Evolutionary conservation across 2,888 invertebrate species (phyloP).

Genomic region (Linnaemya tessellans): DNA sequence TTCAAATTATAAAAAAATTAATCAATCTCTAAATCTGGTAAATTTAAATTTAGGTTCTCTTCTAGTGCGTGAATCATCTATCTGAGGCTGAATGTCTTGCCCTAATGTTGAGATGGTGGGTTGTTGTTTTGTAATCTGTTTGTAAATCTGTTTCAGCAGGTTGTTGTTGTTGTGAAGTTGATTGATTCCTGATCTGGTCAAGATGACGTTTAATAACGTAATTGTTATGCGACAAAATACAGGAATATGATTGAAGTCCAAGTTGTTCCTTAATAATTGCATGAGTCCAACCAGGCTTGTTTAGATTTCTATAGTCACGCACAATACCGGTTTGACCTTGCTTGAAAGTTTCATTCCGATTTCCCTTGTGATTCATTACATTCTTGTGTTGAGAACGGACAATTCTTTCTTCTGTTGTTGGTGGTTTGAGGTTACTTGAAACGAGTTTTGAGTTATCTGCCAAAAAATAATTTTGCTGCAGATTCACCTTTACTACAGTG

Average conservation of each 20-base stretch:
- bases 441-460: conserved; percentile 56
- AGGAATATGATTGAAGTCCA: conserved; percentile 42
- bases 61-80: conserved; percentile 34
- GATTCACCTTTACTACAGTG: conserved; percentile 66
- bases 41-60: conserved; percentile 20
- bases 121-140: neutral
- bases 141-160: conserved; percentile 15
- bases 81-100: neutral
- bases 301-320: conserved; percentile 66
- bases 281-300: conserved; percentile 65
- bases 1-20: no score
- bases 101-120: neutral
- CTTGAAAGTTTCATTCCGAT: conserved; percentile 53
- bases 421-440: conserved; percentile 63
- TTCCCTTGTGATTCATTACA: conserved; percentile 56
- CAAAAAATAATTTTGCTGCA: conserved; percentile 67
- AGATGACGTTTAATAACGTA: conserved; percentile 49
- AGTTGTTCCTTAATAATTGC: conserved; percentile 63
- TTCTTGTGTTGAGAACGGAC: conserved; percentile 52
- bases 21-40: no score
- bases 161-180: conserved; percentile 4
- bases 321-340: conserved; percentile 63
- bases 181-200: conserved; percentile 23
- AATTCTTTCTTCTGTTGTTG: conserved; percentile 55
- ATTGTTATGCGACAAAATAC: conserved; percentile 24